Conservation (phyloP, 1,140 invertebrate species). For the Drosophila obscura region DNA sequence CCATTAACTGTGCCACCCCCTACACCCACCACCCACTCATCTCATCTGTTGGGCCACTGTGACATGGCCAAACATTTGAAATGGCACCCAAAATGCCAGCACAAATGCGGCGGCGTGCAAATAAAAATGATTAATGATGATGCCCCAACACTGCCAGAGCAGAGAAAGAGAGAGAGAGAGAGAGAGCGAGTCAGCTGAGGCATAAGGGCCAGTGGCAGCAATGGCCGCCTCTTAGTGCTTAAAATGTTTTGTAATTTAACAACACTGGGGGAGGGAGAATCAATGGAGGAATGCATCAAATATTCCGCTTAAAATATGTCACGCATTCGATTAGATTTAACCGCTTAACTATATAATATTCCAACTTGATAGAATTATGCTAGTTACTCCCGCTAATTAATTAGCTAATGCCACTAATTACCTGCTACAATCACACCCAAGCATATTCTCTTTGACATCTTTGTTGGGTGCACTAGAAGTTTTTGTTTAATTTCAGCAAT, state of each 20-base stretch:
- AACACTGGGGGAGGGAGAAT: neutral
- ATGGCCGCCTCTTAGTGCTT: constrained; percentile 61
- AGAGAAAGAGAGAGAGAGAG: no score
- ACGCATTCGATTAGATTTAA: neutral
- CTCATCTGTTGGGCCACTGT: constrained; percentile 39
- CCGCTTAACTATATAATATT: no score
- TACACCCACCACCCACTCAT: neutral
- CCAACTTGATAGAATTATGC: no score
- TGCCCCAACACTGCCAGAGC: constrained; percentile 64
- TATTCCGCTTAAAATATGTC: neutral
- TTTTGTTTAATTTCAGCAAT: constrained; percentile 62
- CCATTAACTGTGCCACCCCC: constrained; percentile 31
- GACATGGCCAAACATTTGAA: constrained; percentile 44
- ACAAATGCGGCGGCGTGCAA: constrained; percentile 81
- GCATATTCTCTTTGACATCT: no score
- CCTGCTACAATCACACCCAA: no score
- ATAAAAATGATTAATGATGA: constrained; percentile 84
- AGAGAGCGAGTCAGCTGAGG: constrained; percentile 29
- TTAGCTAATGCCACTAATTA: no score
- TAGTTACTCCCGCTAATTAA: no score
- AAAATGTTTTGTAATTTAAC: constrained; percentile 30
- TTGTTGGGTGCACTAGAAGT: constrained; percentile 6
- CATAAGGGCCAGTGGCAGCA: constrained; percentile 34
- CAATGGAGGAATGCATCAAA: neutral
- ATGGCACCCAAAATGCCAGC: constrained; percentile 65